Evolutionary conservation across 1,140 invertebrate genomes (phyloP).

Genomic region (Diorhabda sublineata): DNA sequence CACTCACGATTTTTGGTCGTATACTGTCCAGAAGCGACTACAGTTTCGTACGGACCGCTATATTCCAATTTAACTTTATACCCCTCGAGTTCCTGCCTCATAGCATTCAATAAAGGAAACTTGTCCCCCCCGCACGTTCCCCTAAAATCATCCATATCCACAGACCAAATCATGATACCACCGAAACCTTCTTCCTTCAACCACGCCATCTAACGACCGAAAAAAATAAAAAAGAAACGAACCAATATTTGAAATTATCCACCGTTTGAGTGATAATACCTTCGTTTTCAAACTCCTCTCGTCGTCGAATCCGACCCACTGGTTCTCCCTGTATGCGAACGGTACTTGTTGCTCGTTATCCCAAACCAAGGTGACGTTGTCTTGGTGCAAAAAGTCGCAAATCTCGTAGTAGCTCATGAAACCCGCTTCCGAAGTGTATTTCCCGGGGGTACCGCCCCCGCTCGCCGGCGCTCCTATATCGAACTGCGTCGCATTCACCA

Average conservation of each 20-base stretch:
- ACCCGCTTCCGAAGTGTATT: constrained; percentile 82
- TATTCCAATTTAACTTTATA: constrained; percentile 83
- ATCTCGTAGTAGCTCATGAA: constrained; percentile 95
- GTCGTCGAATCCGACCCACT: constrained; percentile 96
- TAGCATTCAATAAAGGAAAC: constrained; percentile 83
- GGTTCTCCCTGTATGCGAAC: constrained; percentile 84
- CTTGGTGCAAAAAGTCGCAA: constrained; percentile 85
- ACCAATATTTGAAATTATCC: too few species aligned
- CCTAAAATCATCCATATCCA: constrained; percentile 93
- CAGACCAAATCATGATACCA: constrained; percentile 96
- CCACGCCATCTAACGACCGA: constrained; percentile 76
- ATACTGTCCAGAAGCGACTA: constrained; percentile 66
- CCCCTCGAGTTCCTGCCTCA: constrained; percentile 78
- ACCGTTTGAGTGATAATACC: constrained; percentile 51
- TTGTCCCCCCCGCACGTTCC: constrained; percentile 86
- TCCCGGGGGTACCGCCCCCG: constrained; percentile 77
- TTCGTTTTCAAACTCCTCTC: constrained; percentile 89
- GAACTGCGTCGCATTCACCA: constrained; percentile 83
- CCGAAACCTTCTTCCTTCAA: constrained; percentile 90
- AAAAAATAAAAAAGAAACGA: not conserved
- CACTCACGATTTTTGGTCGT: constrained; percentile 83
- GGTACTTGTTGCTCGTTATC: constrained; percentile 94
- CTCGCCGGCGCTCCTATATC: constrained; percentile 89
- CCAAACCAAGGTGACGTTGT: constrained; percentile 92
- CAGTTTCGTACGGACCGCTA: constrained; percentile 79